Conservation (phyloP, 2,888 invertebrate species). For the Luperina testacea region DNA sequence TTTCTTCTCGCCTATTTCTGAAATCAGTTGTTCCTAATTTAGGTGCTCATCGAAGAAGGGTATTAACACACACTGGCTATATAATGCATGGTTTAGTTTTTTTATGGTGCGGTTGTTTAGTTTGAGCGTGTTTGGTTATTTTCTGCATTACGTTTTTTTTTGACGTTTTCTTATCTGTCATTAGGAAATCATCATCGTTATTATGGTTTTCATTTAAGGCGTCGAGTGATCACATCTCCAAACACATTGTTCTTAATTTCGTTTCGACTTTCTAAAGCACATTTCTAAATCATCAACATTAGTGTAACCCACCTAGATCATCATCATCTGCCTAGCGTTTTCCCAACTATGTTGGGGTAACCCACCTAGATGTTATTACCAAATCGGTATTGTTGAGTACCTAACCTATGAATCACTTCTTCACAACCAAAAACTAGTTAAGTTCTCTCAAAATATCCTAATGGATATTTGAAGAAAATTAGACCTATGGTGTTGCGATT, state of each 20-base stretch:
- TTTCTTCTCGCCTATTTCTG: conserved; percentile 52
- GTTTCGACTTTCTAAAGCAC: conserved; percentile 52
- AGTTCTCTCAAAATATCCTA: neutral
- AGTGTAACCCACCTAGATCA: conserved; percentile 27
- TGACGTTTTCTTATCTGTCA: conserved; percentile 30
- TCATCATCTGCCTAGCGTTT: no score
- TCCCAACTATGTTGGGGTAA: neutral
- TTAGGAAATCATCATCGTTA: conserved; percentile 44
- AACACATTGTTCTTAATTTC: conserved; percentile 47
- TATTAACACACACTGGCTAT: conserved; percentile 41
- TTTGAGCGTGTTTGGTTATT: conserved; percentile 51
- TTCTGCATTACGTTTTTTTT: conserved; percentile 35
- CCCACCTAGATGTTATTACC: conserved; percentile 25
- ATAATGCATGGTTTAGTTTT: conserved; percentile 61
- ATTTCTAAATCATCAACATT: conserved; percentile 41
- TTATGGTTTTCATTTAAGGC: conserved; percentile 37
- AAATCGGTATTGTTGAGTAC: conserved; percentile 11
- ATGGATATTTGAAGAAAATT: neutral
- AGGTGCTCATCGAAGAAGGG: conserved; percentile 48
- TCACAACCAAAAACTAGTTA: neutral
- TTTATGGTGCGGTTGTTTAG: conserved; percentile 50
- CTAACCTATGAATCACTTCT: conserved; percentile 5
- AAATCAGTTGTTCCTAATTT: conserved; percentile 66
- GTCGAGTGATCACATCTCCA: conserved; percentile 32
- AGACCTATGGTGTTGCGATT: neutral